phyloP scores from a whole-genome alignment of 2,888 invertebrate genomes.

The Leptopterna dolabrata region DNA sequence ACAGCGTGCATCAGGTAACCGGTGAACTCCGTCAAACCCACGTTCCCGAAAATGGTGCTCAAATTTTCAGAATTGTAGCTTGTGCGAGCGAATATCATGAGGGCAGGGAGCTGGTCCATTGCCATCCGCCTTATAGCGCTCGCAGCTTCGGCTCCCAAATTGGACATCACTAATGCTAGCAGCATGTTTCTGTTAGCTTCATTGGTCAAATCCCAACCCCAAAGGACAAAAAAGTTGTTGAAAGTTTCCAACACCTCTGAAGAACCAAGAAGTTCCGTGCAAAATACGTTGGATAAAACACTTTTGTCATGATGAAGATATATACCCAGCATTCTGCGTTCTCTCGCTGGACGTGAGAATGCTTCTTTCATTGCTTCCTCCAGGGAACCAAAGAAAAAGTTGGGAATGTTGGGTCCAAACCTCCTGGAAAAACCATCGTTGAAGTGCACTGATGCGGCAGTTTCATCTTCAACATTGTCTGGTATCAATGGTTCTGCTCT shows the following conservation, averaged over 20 bases:
- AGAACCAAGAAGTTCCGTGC: conserved; percentile 91
- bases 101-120: conserved; percentile 86
- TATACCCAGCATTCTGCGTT: conserved; percentile 93
- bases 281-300: conserved; percentile 96
- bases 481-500: conserved; percentile 83
- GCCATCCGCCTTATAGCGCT: conserved; percentile 76
- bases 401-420: conserved; percentile 88
- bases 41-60: conserved; percentile 72
- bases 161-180: conserved; percentile 70
- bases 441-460: conserved; percentile 87
- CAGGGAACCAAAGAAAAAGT: conserved; percentile 90
- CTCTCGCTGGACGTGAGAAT: conserved; percentile 88
- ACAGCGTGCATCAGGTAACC: conserved; percentile 87
- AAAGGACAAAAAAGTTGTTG: conserved; percentile 89
- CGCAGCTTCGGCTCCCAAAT: conserved; percentile 40
- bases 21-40: conserved; percentile 89
- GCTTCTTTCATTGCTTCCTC: conserved; percentile 93
- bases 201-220: conserved; percentile 97
- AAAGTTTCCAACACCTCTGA: conserved; percentile 92
- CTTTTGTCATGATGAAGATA: conserved; percentile 97
- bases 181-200: conserved; percentile 86
- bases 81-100: conserved; percentile 89
- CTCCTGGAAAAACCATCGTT: conserved; percentile 85
- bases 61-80: conserved; percentile 91
- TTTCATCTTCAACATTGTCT: conserved; percentile 86